Evolutionary conservation across 2,113 vertebrate genomes (phyloP).

Genomic region (Podarcis cretensis): DNA sequence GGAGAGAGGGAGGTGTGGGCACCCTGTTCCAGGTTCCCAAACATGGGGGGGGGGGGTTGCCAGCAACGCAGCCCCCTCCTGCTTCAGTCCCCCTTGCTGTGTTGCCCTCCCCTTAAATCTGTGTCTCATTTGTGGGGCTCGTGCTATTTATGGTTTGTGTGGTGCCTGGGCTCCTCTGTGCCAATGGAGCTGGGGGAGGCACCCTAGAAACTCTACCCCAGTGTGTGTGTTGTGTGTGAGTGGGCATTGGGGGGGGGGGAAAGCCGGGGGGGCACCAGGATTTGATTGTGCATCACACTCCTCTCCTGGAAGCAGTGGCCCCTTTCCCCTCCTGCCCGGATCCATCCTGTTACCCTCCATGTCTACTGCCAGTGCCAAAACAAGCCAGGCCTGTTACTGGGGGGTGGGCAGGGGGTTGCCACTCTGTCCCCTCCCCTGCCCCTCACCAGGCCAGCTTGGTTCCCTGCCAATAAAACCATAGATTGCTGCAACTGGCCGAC

Average conservation of each 20-base stretch:
- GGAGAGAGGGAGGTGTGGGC: background rate
- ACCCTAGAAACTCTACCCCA: background rate
- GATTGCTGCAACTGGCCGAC: background rate
- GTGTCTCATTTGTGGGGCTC: background rate
- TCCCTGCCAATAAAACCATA: slow-evolving; percentile 34
- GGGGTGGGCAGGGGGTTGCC: background rate
- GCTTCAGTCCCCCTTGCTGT: background rate
- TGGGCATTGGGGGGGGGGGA: background rate
- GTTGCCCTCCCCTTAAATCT: background rate
- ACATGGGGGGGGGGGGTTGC: background rate
- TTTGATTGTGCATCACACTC: background rate
- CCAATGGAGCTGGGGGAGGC: background rate
- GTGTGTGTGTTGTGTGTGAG: background rate
- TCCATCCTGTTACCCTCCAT: too few species aligned
- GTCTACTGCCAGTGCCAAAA: background rate
- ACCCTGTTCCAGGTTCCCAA: background rate
- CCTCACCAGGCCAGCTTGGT: background rate
- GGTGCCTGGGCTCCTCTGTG: background rate
- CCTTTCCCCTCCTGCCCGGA: background rate
- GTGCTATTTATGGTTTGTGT: too few species aligned
- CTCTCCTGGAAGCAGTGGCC: background rate
- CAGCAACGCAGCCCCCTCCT: background rate
- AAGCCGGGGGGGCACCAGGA: background rate
- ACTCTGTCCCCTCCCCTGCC: background rate
- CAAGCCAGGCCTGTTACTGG: background rate